These are phyloP conservation scores for Spea hammondii DNA, from an alignment of 2,797 vertebrate species.

Conservation along the genomic window DNA sequence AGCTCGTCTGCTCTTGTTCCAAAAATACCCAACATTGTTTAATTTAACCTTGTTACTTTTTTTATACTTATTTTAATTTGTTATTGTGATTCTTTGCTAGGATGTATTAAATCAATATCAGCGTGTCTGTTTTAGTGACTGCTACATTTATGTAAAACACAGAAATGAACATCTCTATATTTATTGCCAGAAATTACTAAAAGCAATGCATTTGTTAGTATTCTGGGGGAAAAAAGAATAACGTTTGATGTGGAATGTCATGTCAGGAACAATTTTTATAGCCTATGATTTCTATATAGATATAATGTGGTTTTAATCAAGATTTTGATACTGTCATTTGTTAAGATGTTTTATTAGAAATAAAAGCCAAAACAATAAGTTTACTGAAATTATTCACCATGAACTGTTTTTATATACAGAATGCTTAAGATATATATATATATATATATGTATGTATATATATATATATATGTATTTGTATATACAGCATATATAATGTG, in stretches of 20 bases:
- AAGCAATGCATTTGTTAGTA: not conserved
- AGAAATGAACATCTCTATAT: not conserved
- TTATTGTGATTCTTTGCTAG: not conserved
- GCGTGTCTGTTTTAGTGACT: not conserved
- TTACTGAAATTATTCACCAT: too few species aligned
- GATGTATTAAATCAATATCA: not conserved
- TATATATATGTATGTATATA: too few species aligned
- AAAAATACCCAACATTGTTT: not conserved
- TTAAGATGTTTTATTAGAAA: too few species aligned
- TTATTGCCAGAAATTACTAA: slow-evolving; percentile 3
- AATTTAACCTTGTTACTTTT: not conserved
- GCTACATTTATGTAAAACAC: not conserved
- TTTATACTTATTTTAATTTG: not conserved
- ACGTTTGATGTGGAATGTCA: too few species aligned
- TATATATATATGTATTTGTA: too few species aligned
- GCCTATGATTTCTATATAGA: not conserved
- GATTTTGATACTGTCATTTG: not conserved
- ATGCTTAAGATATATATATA: too few species aligned
- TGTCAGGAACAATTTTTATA: not conserved
- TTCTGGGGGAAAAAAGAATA: too few species aligned
- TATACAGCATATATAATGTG: too few species aligned
- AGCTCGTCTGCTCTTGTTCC: not conserved
- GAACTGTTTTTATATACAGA: too few species aligned
- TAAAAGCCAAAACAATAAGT: too few species aligned
- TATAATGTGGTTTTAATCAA: not conserved